Evolutionary conservation across 1,140 invertebrate genomes (phyloP).

Genomic region (Whitmania pigra): DNA sequence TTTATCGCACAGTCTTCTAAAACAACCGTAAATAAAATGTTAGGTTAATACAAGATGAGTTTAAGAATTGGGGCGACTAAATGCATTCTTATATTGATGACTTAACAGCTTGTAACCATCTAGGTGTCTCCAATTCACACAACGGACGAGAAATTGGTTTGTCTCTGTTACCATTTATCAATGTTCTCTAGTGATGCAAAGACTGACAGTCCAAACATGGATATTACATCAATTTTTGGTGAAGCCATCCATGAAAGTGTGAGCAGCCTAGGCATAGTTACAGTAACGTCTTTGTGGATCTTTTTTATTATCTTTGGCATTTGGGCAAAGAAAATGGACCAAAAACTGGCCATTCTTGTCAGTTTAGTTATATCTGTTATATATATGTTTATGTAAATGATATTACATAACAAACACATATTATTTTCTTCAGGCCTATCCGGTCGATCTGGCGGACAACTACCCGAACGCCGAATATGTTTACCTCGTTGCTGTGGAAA

Average conservation of each 20-base stretch:
- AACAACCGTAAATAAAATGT: no score
- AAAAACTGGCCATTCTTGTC: not conserved
- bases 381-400: no score
- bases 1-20: no score
- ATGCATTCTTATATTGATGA: no score
- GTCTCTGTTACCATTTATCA: not conserved
- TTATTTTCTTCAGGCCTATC: not conserved
- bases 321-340: slow-evolving; percentile 9
- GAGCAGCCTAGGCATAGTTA: not conserved
- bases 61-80: no score
- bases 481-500: slow-evolving; percentile 1
- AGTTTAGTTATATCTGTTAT: not conserved
- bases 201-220: not conserved
- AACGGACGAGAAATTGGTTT: not conserved
- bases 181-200: not conserved
- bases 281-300: not conserved
- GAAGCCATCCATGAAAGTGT: not conserved
- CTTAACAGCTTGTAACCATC: not conserved
- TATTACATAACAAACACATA: not conserved
- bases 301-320: not conserved
- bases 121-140: not conserved
- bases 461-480: not conserved
- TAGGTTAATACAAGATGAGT: no score
- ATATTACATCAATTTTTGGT: not conserved
- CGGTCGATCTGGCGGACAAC: slow-evolving; percentile 1